Conservation (phyloP, 2,888 invertebrate genomes). For the Scaptomyza parva region DNA sequence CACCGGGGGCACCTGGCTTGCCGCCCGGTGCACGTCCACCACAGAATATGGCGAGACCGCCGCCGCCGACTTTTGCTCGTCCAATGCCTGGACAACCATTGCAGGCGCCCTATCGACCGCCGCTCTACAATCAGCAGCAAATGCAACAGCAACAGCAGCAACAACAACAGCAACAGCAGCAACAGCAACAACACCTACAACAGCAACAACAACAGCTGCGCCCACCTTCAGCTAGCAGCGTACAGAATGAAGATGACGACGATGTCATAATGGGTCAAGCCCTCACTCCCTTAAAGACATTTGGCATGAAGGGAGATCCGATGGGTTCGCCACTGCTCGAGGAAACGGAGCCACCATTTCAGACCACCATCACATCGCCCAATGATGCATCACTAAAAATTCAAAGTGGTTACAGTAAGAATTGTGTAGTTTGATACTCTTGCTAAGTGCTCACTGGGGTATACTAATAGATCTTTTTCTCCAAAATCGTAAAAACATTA, state of each 20-base stretch:
- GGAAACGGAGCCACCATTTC: conserved; percentile 72
- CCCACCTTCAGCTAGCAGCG: conserved; percentile 68
- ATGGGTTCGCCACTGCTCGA: conserved; percentile 76
- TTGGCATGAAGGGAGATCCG: conserved; percentile 69
- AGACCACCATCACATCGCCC: conserved; percentile 44
- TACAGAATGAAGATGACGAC: conserved; percentile 83
- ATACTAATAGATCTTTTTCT: not conserved
- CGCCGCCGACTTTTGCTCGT: conserved; percentile 69
- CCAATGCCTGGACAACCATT: conserved; percentile 71
- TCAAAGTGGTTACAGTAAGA: conserved; percentile 57
- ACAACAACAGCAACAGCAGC: conserved; percentile 67
- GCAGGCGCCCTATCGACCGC: conserved; percentile 81
- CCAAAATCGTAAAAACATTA: too few relatives aligned
- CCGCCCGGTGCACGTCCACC: conserved; percentile 63
- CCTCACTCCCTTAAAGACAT: conserved; percentile 81
- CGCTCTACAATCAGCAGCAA: conserved; percentile 67
- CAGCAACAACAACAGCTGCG: conserved; percentile 65
- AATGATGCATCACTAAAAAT: conserved; percentile 41
- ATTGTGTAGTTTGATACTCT: not conserved
- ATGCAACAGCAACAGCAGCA: conserved; percentile 55
- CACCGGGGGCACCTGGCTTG: conserved; percentile 53
- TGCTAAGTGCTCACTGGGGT: not conserved
- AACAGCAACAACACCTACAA: conserved; percentile 55
- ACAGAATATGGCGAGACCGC: conserved; percentile 68
- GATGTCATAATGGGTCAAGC: conserved; percentile 84